Base-by-base conservation (phyloP, 2,888 invertebrate species). In the Polydrusus cervinus region DNA sequence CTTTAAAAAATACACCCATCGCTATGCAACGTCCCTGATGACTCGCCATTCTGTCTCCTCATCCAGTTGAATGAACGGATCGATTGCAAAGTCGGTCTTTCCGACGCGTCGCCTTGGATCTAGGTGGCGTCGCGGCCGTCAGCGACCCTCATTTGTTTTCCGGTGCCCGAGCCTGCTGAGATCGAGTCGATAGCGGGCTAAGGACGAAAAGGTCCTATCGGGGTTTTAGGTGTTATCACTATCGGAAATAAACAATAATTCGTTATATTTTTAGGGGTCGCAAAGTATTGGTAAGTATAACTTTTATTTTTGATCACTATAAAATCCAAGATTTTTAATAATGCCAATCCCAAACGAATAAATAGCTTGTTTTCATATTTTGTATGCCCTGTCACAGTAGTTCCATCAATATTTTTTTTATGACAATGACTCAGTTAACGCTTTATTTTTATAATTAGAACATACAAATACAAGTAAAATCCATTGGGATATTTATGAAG, bases 101-200 rank as follows among this genome's bases (percentile, higher is more conserved):
- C 66, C 66, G 66, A 66, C 66, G 66, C 66, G 53, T 38, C 53
- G 57, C 57, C 11, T 38, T 60, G 61, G 57, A 66, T 65, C 66
- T 65, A 55, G 51, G 61, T 73, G 73, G 67, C 73, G 73, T 73
- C 73, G 60, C 73, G 62, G 43, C 67, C 30, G 51, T 67, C 49
- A 43, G 61, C 68, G 64, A 55, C 49, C 68, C 67, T 67, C 73
- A 73, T 68, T 73, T 73, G 73, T 73, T 68, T 66, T 73, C 62
- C 70, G 62, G 62, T 51, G 70, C 70, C 73, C 65, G 47, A 64
- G 68, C 64, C 40, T 43, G 68, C 68, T 61, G 38, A 62, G 73
- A 68, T 61, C 62, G 45, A 66, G 66, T 72, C 62, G 65, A 60
- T 72, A 40, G 47, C 49, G n/a, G 30, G 65, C 11, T 38, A 30